These are phyloP conservation scores for Megaustenia siamemsis DNA, from an alignment of 2,888 invertebrate species.

Conservation along the genomic window DNA sequence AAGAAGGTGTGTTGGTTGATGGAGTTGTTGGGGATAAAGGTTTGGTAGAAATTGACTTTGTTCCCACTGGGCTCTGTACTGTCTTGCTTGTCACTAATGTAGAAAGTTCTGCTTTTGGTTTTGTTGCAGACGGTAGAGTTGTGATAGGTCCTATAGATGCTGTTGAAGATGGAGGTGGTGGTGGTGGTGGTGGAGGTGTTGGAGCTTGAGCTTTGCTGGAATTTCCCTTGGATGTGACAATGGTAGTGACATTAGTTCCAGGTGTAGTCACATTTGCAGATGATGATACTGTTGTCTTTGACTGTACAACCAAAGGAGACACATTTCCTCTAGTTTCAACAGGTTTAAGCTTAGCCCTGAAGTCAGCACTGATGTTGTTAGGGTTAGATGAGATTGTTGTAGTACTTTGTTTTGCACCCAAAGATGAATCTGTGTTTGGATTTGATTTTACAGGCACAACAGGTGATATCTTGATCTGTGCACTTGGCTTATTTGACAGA, in stretches of 20 bases:
- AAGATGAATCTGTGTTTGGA: conserved; percentile 17
- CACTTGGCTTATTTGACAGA: neutral
- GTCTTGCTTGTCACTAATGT: conserved; percentile 36
- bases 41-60: conserved; percentile 11
- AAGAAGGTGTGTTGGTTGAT: conserved; percentile 50
- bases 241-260: conserved; percentile 7
- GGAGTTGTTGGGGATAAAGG: conserved; percentile 53
- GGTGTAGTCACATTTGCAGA: conserved; percentile 8
- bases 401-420: neutral
- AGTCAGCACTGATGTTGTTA: neutral
- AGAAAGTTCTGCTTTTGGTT: conserved; percentile 40
- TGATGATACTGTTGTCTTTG: conserved; percentile 26
- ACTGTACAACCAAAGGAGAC: conserved; percentile 2
- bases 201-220: conserved; percentile 46
- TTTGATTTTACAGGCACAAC: conserved; percentile 22
- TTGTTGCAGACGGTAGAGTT: conserved; percentile 4
- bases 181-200: conserved; percentile 47
- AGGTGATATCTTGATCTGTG: conserved; percentile 20
- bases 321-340: conserved; percentile 1
- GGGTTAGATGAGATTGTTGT: neutral
- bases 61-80: neutral
- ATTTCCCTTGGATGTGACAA: conserved; percentile 18
- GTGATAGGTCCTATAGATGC: conserved; percentile 28
- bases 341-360: conserved; percentile 39
- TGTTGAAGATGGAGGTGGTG: conserved; percentile 27